These are phyloP conservation scores for Phymastichus coffea DNA, from an alignment of 1,140 invertebrate genomes.

Conservation along the genomic window DNA sequence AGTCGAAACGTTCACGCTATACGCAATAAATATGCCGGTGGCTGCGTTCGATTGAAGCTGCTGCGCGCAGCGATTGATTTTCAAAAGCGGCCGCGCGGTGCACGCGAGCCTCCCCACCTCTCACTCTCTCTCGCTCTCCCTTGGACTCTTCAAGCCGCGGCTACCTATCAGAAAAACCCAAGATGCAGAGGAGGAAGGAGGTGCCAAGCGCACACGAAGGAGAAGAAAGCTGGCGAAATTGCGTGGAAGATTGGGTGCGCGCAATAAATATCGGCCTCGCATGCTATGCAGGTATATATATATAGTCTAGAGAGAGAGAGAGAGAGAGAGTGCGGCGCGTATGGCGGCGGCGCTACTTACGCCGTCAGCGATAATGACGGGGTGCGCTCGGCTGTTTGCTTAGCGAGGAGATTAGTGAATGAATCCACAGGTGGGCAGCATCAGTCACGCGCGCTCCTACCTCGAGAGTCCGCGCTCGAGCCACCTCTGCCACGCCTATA, in stretches of 20 bases:
- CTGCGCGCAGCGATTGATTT: too few relatives aligned
- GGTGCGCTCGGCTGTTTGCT: slow-evolving; percentile 55
- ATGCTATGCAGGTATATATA: not conserved
- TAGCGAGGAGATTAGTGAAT: slow-evolving; percentile 59
- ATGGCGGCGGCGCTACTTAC: slow-evolving; percentile 47
- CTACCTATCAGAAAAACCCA: too few relatives aligned
- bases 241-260: not conserved
- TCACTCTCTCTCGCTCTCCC: too few relatives aligned
- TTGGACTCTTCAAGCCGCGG: too few relatives aligned
- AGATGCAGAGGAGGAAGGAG: too few relatives aligned
- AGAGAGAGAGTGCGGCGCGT: not conserved
- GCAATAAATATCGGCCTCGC: slow-evolving; percentile 21
- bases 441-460: slow-evolving; percentile 47
- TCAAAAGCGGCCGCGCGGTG: not conserved
- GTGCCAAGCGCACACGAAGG: too few relatives aligned
- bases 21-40: too few relatives aligned
- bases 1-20: too few relatives aligned
- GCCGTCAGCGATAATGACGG: slow-evolving; percentile 56
- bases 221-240: too few relatives aligned
- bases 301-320: not conserved
- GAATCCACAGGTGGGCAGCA: slow-evolving; percentile 59
- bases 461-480: slow-evolving; percentile 4
- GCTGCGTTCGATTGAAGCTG: too few relatives aligned
- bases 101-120: not conserved
- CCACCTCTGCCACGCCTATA: slow-evolving; percentile 36